Base-by-base conservation (phyloP, 2,888 invertebrate genomes). In the Himalopsyche kuldschensis region DNA sequence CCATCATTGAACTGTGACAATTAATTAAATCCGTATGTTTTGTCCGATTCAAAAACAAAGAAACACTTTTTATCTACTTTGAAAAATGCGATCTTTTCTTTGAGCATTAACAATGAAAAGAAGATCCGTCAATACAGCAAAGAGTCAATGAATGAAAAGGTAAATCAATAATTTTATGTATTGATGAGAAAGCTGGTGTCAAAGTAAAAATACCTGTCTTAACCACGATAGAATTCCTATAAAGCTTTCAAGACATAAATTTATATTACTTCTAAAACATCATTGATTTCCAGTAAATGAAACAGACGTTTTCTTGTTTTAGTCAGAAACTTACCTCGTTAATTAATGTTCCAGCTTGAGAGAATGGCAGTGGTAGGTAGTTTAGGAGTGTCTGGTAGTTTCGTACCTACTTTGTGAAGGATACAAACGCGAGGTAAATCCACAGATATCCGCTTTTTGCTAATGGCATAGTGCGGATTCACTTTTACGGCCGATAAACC, bases 271-370 rank as follows among this genome's bases (percentile, higher is more conserved):
- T 55, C 55, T 20, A 55, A 55, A 55, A 20, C 55, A 55, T 55
- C 20, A 55, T 55, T 55, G 55, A 55, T 55, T 55, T 24, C n/a
- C 15, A 41, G 41, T 41, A 41, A 41, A 41, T 41, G 41, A 41
- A 41, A 41, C 41, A 41, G 41, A 41, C 41, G 24, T 55, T 55
- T 55, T 55, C 55, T 55, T 55, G 55, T 55, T 55, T 55, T 55
- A 55, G 55, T 55, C 75, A 75, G 32, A 75, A 75, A 75, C 75
- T 75, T 75, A 75, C 27, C 75, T 75, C 32, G 75, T 75, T 75
- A 75, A 75, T 75, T 75, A 75, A 75, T 75, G 75, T n/a, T 75
- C 30, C 17, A 75, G 32, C 75, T 31, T 75, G 30, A 75, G 75
- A 31, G 15, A 32, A 75, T 75, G 31, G 30, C 31, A n/a, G 32